Evolutionary conservation across 2,888 invertebrate species (phyloP), one percentile per base, ranked within the genome.

Genomic region (Andrena trimmerana): DNA sequence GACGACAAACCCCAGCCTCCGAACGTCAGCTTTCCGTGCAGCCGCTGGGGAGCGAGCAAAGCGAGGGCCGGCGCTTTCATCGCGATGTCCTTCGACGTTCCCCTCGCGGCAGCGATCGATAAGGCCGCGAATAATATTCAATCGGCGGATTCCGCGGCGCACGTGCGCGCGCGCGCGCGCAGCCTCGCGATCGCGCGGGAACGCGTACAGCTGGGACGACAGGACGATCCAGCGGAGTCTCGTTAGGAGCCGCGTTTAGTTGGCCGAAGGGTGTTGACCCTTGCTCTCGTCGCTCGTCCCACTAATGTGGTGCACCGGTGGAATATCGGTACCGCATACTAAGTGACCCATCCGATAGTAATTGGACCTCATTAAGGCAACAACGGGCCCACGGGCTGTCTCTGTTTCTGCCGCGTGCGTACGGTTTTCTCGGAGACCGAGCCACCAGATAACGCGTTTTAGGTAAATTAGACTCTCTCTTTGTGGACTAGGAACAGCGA

Each of bases 331-430:
- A 86, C 87, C 85, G 88, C 90, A 90, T 92, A 90, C 91, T 91
- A 91, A 90, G 91, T 91, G 90, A 91, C 89, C 92, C 90, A 90
- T 91, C 88, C 90, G 92, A 91, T 91, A 89, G 91, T 92, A 92
- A 92, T 92, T 92, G 92, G 92, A 90, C 88, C 89, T 92, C 92
- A 91, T 92, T 92, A 92, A 91, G 91, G 87, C 92, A 90, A 90
- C 92, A 90, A 91, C 91, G 88, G 82, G 65, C 70, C 65, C 89
- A 88, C 85, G 86, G 84, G 84, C 76, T 89, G 85, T 85, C 82
- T 82, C 82, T 77, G 63, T 78, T 73, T 80, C 68, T 82, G 62
- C 75, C 80, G 84, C 82, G 78, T 81, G 81, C 83, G 84, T 78
- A 85, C 73, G 54, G 48, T 85, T 86, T 84, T 20, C 77, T 79